Evolutionary conservation across 2,113 vertebrate species (phyloP), one percentile per base, ranked within the genome.

Genomic region (Hyla sarda): DNA sequence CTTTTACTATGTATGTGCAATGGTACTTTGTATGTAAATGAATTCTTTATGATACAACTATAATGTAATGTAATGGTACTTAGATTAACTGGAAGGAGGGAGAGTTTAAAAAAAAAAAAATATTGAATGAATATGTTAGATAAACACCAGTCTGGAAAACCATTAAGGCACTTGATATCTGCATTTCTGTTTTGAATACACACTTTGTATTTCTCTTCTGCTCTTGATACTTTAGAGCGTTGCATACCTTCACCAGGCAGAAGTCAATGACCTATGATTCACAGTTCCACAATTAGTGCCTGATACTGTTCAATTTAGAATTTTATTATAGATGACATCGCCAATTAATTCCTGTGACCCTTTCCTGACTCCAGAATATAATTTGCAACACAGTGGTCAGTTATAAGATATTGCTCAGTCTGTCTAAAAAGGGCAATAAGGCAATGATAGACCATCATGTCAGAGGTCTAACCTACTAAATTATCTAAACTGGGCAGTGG

Each of bases 281-380:
- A 45, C 71, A 0, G 34, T 10, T 47, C 32, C 48, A 52, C 71
- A 84, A 73, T 83, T 73, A 83, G 71, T 21, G 32, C 25, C 19
- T 56, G 17, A 72, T 72, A 72, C 16, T 71, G 48, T 37, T 73
- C 60, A 13, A 60, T 75, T 60, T 84, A 75, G 37, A 84, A 83
- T 84, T 1, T 45, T 69, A 25, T 72, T 32, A 73, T 19, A 41
- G 74, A 84, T 74, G 32, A 84, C 82, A 75, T 60, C 41, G 34
- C 69, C 52, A 84, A 83, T 83, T 83, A 74, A 60, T 73, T 83
- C 37, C 32, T n/a, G 16, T 60, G 52, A 75, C 52, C 69, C 41
- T 60, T 74, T 74, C 28, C 56, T 56, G 23, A 74, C 41, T 83
- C 45, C 32, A 83, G 71, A 71, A 60, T 60, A 47, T 74, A 56